Conservation (phyloP, 2,888 invertebrate species). For the Leucania comma region DNA sequence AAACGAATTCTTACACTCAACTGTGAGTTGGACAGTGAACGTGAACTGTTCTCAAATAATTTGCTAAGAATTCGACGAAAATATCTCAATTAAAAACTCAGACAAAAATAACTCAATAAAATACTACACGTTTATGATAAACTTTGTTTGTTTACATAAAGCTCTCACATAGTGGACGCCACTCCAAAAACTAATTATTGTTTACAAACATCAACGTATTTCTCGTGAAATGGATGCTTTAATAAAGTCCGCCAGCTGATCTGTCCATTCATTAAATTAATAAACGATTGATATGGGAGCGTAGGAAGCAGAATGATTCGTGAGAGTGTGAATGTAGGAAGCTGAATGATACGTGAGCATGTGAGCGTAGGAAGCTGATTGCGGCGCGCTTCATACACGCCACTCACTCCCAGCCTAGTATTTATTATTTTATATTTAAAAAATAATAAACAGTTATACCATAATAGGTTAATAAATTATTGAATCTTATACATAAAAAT, state of each 20-base stretch:
- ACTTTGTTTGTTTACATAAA: slow-evolving; percentile 22
- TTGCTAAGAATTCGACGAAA: not conserved
- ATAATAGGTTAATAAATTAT: too few relatives aligned
- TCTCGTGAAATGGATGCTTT: slow-evolving; percentile 13
- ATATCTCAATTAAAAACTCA: too few relatives aligned
- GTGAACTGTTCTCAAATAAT: too few relatives aligned
- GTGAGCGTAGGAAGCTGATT: too few relatives aligned
- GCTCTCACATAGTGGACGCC: not conserved
- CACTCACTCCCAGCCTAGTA: not conserved
- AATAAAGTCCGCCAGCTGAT: slow-evolving; percentile 18
- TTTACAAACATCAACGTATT: slow-evolving; percentile 50
- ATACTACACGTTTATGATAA: too few relatives aligned
- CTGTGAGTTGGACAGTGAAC: too few relatives aligned
- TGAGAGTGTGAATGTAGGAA: slow-evolving; percentile 1
- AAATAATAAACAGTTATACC: too few relatives aligned
- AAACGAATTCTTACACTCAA: too few relatives aligned
- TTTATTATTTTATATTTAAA: too few relatives aligned
- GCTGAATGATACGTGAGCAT: too few relatives aligned
- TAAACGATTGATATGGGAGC: slow-evolving; percentile 18
- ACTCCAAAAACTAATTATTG: slow-evolving; percentile 19
- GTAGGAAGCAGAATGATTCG: not conserved
- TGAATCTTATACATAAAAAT: too few relatives aligned
- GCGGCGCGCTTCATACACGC: not conserved
- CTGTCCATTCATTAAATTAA: slow-evolving; percentile 38
- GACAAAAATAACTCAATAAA: too few relatives aligned